These are phyloP conservation scores for Zaprionus ornatus DNA, from an alignment of 1,140 invertebrate species.

Conservation along the genomic window DNA sequence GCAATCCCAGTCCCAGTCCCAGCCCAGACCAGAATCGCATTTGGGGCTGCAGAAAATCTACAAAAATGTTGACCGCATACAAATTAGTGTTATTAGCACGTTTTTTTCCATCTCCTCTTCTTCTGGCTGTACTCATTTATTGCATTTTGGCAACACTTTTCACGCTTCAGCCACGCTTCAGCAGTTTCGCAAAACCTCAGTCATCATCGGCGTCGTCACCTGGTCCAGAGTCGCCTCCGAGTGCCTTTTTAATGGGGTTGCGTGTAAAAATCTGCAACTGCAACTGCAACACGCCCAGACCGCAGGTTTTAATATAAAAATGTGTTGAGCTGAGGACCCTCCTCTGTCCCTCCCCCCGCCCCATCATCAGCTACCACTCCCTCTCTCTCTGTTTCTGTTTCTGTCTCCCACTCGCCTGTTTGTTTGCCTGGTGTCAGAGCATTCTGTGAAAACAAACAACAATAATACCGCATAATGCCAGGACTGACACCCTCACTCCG, in stretches of 20 bases:
- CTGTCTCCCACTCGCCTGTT: slow-evolving; percentile 27
- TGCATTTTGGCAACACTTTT: slow-evolving; percentile 52
- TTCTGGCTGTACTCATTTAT: slow-evolving; percentile 27
- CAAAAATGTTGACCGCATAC: slow-evolving; percentile 59
- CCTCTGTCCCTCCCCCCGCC: background rate
- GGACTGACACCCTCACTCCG: background rate
- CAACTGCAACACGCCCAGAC: slow-evolving; percentile 51
- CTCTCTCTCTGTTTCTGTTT: background rate
- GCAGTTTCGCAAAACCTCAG: slow-evolving; percentile 23
- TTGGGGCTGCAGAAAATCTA: slow-evolving; percentile 44
- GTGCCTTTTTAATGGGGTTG: slow-evolving; percentile 52
- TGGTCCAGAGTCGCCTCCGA: slow-evolving; percentile 44
- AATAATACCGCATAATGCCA: slow-evolving; percentile 54
- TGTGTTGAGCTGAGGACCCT: slow-evolving; percentile 29
- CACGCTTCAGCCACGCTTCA: slow-evolving; percentile 48
- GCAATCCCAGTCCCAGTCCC: slow-evolving; percentile 6
- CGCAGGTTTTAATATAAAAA: slow-evolving; percentile 58
- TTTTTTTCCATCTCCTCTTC: slow-evolving; percentile 18
- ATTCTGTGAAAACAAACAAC: slow-evolving; percentile 54
- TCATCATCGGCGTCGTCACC: slow-evolving; percentile 31
- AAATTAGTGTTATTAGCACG: slow-evolving; percentile 58
- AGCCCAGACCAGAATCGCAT: slow-evolving; percentile 23
- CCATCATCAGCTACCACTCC: background rate
- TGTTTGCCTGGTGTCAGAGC: slow-evolving; percentile 51
- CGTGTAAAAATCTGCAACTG: slow-evolving; percentile 46